Base-by-base conservation (phyloP, 1,140 invertebrate genomes). In the Drosophila arawakana region DNA sequence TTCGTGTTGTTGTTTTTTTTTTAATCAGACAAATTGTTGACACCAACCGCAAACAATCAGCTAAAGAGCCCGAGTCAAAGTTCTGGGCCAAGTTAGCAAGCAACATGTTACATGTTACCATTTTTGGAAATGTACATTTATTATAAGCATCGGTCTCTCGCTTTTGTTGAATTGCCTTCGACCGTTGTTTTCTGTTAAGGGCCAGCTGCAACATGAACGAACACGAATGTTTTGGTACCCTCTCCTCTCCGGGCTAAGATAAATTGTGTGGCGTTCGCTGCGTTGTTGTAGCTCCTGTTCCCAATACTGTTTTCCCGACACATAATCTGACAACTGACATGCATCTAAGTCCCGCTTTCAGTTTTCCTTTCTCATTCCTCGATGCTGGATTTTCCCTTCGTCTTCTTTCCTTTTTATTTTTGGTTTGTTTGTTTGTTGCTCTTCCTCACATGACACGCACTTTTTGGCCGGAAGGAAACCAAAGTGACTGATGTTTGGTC, bases 21-120 rank as follows among this genome's bases (percentile, higher is more conserved):
- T 88, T 88, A 88, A 88, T 89, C 83, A 88, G 80, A 61, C 77
- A 88, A 88, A 88, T 88, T 88, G 83, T 88, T 88, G 81, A 83
- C 80, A 76, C 80, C 76, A 70, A 80, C 58, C 76, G 46, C 76
- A 88, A 74, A 80, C 76, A 82, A 80, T 80, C 84, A 80, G 66
- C 65, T 69, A 80, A 82, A 82, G 66, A 82, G 80, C 63, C 50
- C 37, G 34, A 52, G 34, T 47, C 8, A 18, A 25, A 50, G 55
- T 7, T 65, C 34, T 21, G 66, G 8, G 10, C 3, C 10, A 9
- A 44, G n/a, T 58, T 18, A 43, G 49, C 49, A 15, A 62, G 69
- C 65, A 76, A 79, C 81, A 80, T 84, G 81, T 67, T 76, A 73
- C 50, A 70, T 62, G 10, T 67, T 65, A 41, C 54, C 35, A 57